These are phyloP conservation scores for Argya squamiceps DNA, from an alignment of 2,797 vertebrate species.

Conservation along the genomic window DNA sequence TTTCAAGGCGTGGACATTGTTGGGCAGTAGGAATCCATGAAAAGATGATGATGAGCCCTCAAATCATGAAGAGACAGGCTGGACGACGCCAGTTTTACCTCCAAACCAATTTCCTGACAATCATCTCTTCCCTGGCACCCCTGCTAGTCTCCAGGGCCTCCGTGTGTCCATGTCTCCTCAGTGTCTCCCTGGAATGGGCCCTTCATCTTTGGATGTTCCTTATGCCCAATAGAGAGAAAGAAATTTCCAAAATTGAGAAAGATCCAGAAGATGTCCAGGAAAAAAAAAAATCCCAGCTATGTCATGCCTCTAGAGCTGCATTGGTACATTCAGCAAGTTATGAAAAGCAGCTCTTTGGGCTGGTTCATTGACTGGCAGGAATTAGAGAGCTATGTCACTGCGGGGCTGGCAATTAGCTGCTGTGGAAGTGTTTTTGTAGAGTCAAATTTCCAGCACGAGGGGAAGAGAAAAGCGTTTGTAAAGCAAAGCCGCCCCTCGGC, in stretches of 20 bases:
- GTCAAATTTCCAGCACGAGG: slow-evolving; percentile 35
- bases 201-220: not conserved
- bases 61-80: slow-evolving; percentile 3
- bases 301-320: not conserved
- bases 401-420: slow-evolving; percentile 20
- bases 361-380: slow-evolving; percentile 56
- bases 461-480: not conserved
- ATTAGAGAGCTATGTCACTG: not conserved
- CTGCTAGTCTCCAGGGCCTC: not conserved
- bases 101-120: not conserved
- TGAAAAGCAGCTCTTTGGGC: slow-evolving; percentile 7
- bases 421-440: slow-evolving; percentile 20
- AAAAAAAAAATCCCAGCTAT: not conserved
- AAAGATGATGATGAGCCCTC: slow-evolving; percentile 23
- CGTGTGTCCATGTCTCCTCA: not conserved
- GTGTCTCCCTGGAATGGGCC: not conserved
- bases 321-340: not conserved
- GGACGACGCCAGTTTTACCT: slow-evolving; percentile 34
- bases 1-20: slow-evolving; percentile 6
- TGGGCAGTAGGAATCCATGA: slow-evolving; percentile 17
- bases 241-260: not conserved
- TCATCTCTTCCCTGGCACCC: not conserved
- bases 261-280: not conserved
- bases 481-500: not conserved
- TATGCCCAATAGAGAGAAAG: not conserved